phyloP scores from a whole-genome alignment of 2,888 invertebrate species.

The Hypercompe scribonia region DNA sequence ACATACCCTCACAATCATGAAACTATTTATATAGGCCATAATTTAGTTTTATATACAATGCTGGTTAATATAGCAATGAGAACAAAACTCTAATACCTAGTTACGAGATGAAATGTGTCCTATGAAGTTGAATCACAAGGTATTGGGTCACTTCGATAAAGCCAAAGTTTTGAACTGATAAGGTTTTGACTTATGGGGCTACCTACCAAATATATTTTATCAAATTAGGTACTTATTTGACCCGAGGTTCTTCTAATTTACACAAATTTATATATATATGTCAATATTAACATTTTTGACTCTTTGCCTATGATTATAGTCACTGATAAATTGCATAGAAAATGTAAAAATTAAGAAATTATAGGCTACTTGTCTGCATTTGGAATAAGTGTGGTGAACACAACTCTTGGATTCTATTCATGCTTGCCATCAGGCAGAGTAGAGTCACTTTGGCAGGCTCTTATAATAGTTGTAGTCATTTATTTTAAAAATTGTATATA shows the following conservation, averaged over 20 bases:
- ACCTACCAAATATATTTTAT: neutral
- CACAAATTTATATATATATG: too few relatives aligned
- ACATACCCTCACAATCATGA: neutral
- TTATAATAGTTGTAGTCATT: too few relatives aligned
- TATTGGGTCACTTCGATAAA: conserved; percentile 20
- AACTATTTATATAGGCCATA: neutral
- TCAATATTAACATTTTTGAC: too few relatives aligned
- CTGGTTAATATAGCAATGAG: neutral
- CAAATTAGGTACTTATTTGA: neutral
- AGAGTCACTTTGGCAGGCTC: too few relatives aligned
- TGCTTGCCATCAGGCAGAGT: too few relatives aligned
- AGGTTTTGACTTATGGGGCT: conserved; percentile 38
- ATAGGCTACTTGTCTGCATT: too few relatives aligned
- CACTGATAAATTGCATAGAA: too few relatives aligned
- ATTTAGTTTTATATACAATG: neutral
- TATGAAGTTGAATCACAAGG: neutral
- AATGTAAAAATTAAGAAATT: too few relatives aligned
- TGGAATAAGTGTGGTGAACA: too few relatives aligned
- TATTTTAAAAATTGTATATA: too few relatives aligned
- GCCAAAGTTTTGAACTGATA: conserved; percentile 46
- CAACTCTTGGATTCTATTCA: too few relatives aligned
- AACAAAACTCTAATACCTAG: neutral
- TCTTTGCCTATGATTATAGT: too few relatives aligned
- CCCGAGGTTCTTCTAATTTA: neutral
- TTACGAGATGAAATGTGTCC: neutral